phyloP scores from a whole-genome alignment of 2,113 vertebrate genomes.

The Rhabdornis inornatus region DNA sequence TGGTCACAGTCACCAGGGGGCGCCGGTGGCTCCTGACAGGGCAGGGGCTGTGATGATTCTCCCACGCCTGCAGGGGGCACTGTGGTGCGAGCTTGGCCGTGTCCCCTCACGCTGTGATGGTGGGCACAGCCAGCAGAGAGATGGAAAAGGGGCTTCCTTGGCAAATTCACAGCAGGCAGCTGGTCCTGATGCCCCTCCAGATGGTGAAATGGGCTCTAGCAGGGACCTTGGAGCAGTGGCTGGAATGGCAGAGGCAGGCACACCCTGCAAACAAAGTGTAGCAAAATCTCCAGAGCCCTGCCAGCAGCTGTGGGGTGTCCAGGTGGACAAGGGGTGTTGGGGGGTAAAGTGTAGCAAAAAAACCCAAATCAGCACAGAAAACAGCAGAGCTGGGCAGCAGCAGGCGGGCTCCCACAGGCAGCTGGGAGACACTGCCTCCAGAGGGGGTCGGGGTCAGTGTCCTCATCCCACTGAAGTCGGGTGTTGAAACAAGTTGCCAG shows the following conservation, averaged over 20 bases:
- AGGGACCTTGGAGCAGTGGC: accelerated
- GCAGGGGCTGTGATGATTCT: too few relatives aligned
- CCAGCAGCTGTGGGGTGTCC: too few relatives aligned
- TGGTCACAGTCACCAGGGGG: too few relatives aligned
- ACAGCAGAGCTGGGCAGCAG: neutral
- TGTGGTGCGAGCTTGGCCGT: neutral
- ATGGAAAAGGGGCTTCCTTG: neutral
- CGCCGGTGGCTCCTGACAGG: too few relatives aligned
- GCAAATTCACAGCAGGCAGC: neutral
- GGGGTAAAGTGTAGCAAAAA: neutral
- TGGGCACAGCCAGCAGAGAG: neutral
- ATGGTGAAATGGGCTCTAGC: accelerated
- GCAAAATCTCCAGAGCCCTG: neutral
- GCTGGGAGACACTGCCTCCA: too few relatives aligned
- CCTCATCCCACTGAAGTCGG: neutral
- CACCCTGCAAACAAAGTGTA: too few relatives aligned
- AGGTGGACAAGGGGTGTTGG: accelerated
- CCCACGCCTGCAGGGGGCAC: neutral
- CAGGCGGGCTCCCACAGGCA: neutral
- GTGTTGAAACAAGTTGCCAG: neutral
- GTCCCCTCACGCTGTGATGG: neutral
- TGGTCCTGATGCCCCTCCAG: neutral
- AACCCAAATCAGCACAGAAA: accelerated
- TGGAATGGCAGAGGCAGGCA: too few relatives aligned
- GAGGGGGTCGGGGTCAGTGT: neutral